Conservation (phyloP, 2,113 vertebrate species). For the Hypomesus transpacificus region DNA sequence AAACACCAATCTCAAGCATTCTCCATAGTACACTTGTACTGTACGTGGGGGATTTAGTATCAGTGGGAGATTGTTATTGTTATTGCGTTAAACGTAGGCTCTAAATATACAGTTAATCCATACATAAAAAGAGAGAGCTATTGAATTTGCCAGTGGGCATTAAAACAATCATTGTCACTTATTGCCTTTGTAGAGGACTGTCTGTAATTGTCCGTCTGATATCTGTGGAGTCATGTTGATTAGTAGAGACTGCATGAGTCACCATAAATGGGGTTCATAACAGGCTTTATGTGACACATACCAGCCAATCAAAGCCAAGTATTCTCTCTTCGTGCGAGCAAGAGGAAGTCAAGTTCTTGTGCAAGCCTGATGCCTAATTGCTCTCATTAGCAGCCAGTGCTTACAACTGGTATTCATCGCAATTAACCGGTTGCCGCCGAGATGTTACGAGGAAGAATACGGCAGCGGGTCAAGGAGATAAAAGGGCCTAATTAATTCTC, state of each 20-base stretch:
- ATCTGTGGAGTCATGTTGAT: not conserved
- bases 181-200: not conserved
- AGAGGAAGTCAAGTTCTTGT: slow-evolving; percentile 44
- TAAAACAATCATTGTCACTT: slow-evolving; percentile 9
- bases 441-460: slow-evolving; percentile 64
- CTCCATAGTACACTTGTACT: too few species aligned
- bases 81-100: too few species aligned
- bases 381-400: slow-evolving; percentile 64
- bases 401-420: slow-evolving; percentile 65
- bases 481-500: slow-evolving; percentile 69
- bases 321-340: slow-evolving; percentile 26
- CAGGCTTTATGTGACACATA: slow-evolving; percentile 38
- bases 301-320: slow-evolving; percentile 41
- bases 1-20: too few species aligned
- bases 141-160: not conserved
- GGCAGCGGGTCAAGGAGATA: slow-evolving; percentile 59
- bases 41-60: too few species aligned
- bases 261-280: slow-evolving; percentile 19
- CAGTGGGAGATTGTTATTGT: too few species aligned
- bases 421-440: slow-evolving; percentile 64
- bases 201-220: not conserved
- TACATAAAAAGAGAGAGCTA: too few species aligned
- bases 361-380: slow-evolving; percentile 64
- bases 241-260: not conserved
- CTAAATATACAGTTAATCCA: not conserved